phyloP scores from a whole-genome alignment of 2,888 invertebrate species.

The Mesochorus sp. region DNA sequence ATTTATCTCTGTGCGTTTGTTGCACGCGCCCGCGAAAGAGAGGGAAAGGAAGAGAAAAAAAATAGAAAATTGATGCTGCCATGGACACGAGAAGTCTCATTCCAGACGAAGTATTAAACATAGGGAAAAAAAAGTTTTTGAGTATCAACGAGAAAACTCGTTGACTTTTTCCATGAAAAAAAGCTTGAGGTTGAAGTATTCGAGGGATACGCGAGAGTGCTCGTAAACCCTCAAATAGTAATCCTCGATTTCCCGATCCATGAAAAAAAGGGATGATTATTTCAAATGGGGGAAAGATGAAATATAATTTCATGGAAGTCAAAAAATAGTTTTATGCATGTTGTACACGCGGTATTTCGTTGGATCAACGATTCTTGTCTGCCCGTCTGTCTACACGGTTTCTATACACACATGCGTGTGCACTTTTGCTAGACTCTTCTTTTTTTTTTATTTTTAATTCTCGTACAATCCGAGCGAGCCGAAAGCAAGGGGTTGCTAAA shows the following conservation, averaged over 20 bases:
- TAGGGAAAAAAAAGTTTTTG: neutral
- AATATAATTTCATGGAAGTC: neutral
- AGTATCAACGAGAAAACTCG: conserved; percentile 7
- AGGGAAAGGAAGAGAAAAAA: conserved; percentile 23
- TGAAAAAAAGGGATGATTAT: conserved; percentile 1
- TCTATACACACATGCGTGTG: neutral
- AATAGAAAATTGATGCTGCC: conserved; percentile 49
- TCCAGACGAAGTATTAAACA: conserved; percentile 14
- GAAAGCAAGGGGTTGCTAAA: conserved; percentile 56
- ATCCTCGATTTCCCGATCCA: neutral
- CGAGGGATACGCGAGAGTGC: no score
- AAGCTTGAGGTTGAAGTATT: neutral
- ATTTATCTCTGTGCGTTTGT: conserved; percentile 63
- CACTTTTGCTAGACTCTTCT: conserved; percentile 12
- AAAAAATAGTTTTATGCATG: neutral
- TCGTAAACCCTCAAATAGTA: no score
- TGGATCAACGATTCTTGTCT: conserved; percentile 26
- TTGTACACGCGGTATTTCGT: no score
- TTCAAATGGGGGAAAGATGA: neutral
- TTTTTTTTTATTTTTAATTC: no score
- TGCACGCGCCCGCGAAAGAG: conserved; percentile 5
- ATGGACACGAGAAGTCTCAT: conserved; percentile 54
- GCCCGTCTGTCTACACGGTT: conserved; percentile 47
- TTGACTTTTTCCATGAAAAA: neutral
- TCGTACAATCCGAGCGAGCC: conserved; percentile 26